Conservation (phyloP, 2,113 vertebrate species). For the Tautogolabrus adspersus region DNA sequence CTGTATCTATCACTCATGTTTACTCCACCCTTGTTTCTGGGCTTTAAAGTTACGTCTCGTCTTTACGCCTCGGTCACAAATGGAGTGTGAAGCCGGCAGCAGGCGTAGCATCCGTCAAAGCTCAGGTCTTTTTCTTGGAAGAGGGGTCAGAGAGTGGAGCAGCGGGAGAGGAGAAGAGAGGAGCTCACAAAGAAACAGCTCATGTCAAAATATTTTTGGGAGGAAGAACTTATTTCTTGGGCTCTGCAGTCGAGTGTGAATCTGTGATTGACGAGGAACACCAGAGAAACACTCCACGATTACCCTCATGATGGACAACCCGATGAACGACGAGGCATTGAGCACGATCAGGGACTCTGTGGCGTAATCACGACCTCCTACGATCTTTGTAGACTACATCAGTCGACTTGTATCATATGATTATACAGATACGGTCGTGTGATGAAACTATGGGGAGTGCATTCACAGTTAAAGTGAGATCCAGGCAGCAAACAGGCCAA, state of each 20-base stretch:
- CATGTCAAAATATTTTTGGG: background rate
- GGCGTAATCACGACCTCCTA: background rate
- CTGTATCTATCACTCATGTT: background rate
- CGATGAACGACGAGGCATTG: slow-evolving; percentile 21
- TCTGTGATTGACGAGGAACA: slow-evolving; percentile 21
- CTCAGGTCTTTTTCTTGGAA: slow-evolving; percentile 58
- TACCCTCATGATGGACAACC: too few relatives aligned
- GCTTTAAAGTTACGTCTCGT: slow-evolving; percentile 31
- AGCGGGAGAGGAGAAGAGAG: slow-evolving; percentile 38
- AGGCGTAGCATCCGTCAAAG: slow-evolving; percentile 37
- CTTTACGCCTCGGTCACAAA: slow-evolving; percentile 30
- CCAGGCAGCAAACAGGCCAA: slow-evolving; percentile 29
- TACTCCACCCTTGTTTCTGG: slow-evolving; percentile 16
- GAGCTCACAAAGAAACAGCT: slow-evolving; percentile 50
- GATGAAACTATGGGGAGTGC: slow-evolving; percentile 11
- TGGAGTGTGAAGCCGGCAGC: slow-evolving; percentile 53
- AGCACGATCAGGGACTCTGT: slow-evolving; percentile 10
- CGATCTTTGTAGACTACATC: background rate
- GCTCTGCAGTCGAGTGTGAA: background rate
- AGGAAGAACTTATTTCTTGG: background rate
- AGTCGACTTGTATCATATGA: background rate
- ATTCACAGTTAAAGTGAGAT: slow-evolving; percentile 12
- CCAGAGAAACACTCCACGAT: background rate
- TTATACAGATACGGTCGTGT: background rate
- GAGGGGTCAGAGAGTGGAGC: slow-evolving; percentile 32